Evolutionary conservation across 2,113 vertebrate genomes (phyloP), one percentile per base, ranked within the genome.

Genomic region (Melospiza melodia): DNA sequence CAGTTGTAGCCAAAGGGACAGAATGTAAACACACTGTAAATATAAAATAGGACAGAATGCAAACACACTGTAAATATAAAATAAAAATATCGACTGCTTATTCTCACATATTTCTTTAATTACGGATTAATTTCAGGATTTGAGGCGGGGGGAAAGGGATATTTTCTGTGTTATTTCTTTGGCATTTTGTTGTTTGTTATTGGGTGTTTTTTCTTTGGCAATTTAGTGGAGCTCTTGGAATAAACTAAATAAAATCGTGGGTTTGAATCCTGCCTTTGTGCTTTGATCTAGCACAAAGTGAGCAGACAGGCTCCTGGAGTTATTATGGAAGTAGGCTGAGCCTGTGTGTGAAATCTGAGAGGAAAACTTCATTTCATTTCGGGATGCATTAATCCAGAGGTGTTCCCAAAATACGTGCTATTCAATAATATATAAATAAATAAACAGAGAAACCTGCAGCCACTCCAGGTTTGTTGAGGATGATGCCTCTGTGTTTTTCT

Each of bases 61-160:
- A 79, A 82, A n/a, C 16, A 75, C 20, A 7, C 11, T 25, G 14
- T 15, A 54, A 54, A 43, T 33, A 49, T 9, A 15, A 80, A 75
- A 15, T 68, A 94, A 95, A 95, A 96, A 28, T 23, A 35, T 59
- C 55, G 59, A 92, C 51, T 44, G 63, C 93, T 97, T 94, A 85
- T 92, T 94, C 89, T 81, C 74, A 69, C 30, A 7, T 48, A 43
- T 76, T 75, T 66, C 37, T 92, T 87, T 93, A 93, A 93, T 96
- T 90, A 46, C 51, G 61, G 28, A 67, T 91, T 97, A 6, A 66
- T 90, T 96, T 93, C 84, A 67, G 44, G 95, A 90, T 52, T 37
- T 55, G 13, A 12, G 7, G 11, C 18, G 6, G 1, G 0, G 12
- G 35, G 35, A 37, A 37, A 37, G 4, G 11, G 28, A 23, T 35